Conservation (phyloP, 2,797 vertebrate species). For the Cirrhinus mrigala region DNA sequence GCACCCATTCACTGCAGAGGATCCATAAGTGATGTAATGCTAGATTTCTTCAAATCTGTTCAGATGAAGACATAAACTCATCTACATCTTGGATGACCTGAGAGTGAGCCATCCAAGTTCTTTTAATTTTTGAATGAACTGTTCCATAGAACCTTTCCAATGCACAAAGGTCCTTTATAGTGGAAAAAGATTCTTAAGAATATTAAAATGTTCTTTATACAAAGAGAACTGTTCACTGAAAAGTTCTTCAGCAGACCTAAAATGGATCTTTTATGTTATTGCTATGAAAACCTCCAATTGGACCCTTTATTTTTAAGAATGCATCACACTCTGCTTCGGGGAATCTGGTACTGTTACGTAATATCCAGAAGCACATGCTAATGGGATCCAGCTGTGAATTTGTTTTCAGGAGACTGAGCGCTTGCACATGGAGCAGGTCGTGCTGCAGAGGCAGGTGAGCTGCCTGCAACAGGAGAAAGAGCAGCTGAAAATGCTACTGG, state of each 20-base stretch:
- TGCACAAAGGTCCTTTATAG: background rate
- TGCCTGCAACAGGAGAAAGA: conserved; percentile 85
- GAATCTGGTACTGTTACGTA: background rate
- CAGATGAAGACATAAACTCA: background rate
- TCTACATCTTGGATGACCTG: background rate
- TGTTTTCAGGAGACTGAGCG: conserved; percentile 80
- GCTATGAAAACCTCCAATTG: background rate
- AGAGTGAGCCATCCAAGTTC: too few species aligned
- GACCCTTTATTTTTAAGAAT: background rate
- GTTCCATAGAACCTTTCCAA: background rate
- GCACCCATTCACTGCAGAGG: background rate
- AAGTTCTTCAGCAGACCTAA: background rate
- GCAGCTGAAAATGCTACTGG: conserved; percentile 84
- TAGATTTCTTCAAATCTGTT: background rate
- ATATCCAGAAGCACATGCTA: background rate
- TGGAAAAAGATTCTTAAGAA: background rate
- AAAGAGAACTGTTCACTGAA: background rate
- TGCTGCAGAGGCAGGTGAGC: conserved; percentile 84
- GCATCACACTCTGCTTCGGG: background rate
- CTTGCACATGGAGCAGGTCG: conserved; percentile 83
- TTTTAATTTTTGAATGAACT: too few species aligned
- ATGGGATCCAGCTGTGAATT: conserved; percentile 5
- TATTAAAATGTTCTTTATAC: background rate
- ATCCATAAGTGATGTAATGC: too few species aligned
- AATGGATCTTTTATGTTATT: background rate